These are phyloP conservation scores for Samia ricini DNA, from an alignment of 1,140 invertebrate genomes.

Conservation along the genomic window DNA sequence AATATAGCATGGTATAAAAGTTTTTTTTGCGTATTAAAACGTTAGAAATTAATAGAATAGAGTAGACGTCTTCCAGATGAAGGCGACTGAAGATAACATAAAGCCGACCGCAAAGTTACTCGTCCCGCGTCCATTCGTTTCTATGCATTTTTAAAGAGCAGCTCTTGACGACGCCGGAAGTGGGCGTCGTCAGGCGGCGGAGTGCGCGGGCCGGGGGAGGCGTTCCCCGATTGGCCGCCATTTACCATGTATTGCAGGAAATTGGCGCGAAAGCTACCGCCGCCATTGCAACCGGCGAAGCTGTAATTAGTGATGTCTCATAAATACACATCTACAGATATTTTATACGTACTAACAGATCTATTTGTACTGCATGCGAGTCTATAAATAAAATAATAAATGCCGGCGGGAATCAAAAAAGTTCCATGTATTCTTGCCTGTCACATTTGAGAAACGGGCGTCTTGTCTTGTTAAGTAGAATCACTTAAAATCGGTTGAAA, in stretches of 20 bases:
- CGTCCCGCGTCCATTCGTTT: not conserved
- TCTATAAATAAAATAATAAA: too few relatives aligned
- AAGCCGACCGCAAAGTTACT: not conserved
- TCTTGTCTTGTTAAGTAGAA: too few relatives aligned
- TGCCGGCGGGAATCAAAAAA: not conserved
- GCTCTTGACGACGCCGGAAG: not conserved
- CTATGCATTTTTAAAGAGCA: slow-evolving; percentile 7
- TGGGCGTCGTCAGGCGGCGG: not conserved
- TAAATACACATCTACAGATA: not conserved
- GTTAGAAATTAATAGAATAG: not conserved
- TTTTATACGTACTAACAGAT: not conserved
- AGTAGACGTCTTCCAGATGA: not conserved
- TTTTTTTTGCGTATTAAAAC: too few relatives aligned
- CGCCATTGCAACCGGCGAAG: slow-evolving; percentile 24
- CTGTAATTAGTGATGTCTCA: slow-evolving; percentile 22
- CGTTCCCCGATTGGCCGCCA: slow-evolving; percentile 24
- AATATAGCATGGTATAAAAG: too few relatives aligned
- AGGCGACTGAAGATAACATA: not conserved
- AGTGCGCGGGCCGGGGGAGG: slow-evolving; percentile 6
- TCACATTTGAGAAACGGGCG: too few relatives aligned
- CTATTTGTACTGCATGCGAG: not conserved
- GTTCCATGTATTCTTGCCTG: not conserved
- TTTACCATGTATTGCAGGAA: slow-evolving; percentile 38
- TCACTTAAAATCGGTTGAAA: too few relatives aligned
- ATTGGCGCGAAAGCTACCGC: slow-evolving; percentile 28